These are phyloP conservation scores for Microcebus lehilahytsara DNA, from an alignment of 2,113 vertebrate genomes.

Conservation along the genomic window DNA sequence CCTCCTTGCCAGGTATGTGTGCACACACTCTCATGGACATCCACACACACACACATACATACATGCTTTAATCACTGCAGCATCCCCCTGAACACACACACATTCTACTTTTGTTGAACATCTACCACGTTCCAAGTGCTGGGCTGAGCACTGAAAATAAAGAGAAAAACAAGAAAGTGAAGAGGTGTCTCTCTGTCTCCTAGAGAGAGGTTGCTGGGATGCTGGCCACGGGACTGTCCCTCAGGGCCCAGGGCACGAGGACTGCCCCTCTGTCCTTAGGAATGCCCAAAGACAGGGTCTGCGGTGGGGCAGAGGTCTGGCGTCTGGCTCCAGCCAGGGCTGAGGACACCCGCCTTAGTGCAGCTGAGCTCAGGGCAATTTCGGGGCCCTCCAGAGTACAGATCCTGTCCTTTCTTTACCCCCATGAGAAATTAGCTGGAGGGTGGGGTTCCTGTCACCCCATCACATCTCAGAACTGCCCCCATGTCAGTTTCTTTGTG, in stretches of 20 bases:
- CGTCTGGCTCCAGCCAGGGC: rapidly evolving
- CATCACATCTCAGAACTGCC: neutral
- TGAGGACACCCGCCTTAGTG: too few relatives aligned
- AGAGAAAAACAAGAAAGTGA: neutral
- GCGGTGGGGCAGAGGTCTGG: neutral
- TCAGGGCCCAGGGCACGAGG: neutral
- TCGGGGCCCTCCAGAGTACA: neutral
- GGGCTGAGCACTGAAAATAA: neutral
- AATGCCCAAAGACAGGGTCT: neutral
- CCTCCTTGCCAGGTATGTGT: neutral
- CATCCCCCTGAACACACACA: neutral
- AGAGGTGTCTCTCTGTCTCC: neutral
- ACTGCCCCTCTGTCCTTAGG: neutral
- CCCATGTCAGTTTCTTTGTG: neutral
- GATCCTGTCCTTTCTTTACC: neutral
- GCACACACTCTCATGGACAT: neutral
- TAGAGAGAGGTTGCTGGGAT: neutral
- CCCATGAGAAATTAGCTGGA: neutral
- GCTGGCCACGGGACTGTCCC: neutral
- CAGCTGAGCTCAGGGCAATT: neutral
- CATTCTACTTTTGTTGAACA: neutral
- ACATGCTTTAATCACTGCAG: neutral
- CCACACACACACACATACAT: neutral
- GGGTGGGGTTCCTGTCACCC: too few relatives aligned
- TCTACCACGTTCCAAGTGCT: neutral